A percentile compares a stretch with the other conserved stretches of the same genome.
phyloP scores from a whole-genome alignment of 1,140 invertebrate species.

The Danaus plexippus region DNA sequence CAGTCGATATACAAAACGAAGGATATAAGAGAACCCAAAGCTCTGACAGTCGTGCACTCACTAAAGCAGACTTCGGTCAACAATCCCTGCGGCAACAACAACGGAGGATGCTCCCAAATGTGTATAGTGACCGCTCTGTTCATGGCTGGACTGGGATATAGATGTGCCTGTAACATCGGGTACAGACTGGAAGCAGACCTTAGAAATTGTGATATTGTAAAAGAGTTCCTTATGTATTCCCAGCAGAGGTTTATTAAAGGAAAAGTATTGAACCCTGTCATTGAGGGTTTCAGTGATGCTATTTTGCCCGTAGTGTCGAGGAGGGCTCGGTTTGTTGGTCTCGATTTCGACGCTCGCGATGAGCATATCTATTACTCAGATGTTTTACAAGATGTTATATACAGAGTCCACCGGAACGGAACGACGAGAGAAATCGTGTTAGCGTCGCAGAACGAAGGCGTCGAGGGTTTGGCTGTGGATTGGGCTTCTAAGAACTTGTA shows the following conservation, averaged over 20 bases:
- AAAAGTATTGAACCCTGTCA: constrained; percentile 90
- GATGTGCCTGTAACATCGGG: constrained; percentile 96
- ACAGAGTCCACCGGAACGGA: constrained; percentile 90
- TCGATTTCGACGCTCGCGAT: constrained; percentile 95
- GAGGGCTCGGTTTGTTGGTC: constrained; percentile 94
- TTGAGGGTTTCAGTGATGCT: constrained; percentile 93
- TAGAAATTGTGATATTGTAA: constrained; percentile 86
- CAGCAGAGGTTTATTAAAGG: constrained; percentile 98
- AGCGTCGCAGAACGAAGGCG: constrained; percentile 96
- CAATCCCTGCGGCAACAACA: constrained; percentile 93
- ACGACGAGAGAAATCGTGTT: constrained; percentile 92
- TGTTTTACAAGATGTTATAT: constrained; percentile 97
- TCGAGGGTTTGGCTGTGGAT: constrained; percentile 96
- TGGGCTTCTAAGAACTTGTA: constrained; percentile 98
- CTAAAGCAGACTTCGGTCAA: constrained; percentile 81
- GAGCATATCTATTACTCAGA: constrained; percentile 97
- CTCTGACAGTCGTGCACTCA: constrained; percentile 85
- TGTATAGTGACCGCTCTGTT: constrained; percentile 90
- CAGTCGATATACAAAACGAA: constrained; percentile 85
- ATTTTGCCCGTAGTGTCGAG: constrained; percentile 92
- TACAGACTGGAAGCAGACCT: constrained; percentile 83
- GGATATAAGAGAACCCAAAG: constrained; percentile 86
- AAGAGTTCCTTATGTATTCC: constrained; percentile 96
- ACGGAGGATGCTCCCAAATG: constrained; percentile 95
- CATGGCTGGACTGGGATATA: constrained; percentile 86